Evolutionary conservation across 2,888 invertebrate species (phyloP).

Genomic region (Eristalis pertinax): DNA sequence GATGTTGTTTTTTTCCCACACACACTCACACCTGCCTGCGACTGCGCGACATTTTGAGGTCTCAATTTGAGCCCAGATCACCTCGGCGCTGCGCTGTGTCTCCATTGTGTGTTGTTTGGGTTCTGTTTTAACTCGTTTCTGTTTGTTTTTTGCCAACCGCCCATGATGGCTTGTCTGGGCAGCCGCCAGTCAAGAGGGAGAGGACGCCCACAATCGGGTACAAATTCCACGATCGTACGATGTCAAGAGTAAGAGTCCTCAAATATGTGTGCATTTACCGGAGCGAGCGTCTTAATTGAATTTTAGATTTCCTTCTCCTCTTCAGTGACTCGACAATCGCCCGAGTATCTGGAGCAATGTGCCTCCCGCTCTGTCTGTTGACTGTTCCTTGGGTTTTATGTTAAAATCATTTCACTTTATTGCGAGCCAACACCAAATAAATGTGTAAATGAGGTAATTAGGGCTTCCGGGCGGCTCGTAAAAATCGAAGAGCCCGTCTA

Average conservation of each 20-base stretch:
- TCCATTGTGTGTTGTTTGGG: neutral
- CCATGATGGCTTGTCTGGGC: slow-evolving; percentile 25
- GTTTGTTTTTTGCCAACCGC: slow-evolving; percentile 34
- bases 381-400: slow-evolving; percentile 15
- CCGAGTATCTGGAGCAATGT: slow-evolving; percentile 39
- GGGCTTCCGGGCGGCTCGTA: slow-evolving; percentile 77
- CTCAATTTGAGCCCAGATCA: slow-evolving; percentile 42
- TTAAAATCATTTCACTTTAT: slow-evolving; percentile 63
- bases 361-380: slow-evolving; percentile 26
- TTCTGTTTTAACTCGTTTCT: too few relatives aligned
- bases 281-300: slow-evolving; percentile 57
- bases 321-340: neutral
- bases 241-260: slow-evolving; percentile 13
- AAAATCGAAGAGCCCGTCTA: slow-evolving; percentile 41
- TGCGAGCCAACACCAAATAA: slow-evolving; percentile 73
- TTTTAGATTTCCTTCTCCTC: slow-evolving; percentile 29
- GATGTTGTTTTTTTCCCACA: slow-evolving; percentile 23
- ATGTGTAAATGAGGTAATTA: slow-evolving; percentile 80
- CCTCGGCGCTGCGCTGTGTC: slow-evolving; percentile 6
- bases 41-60: slow-evolving; percentile 63
- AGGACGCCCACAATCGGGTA: slow-evolving; percentile 50
- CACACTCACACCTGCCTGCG: slow-evolving; percentile 40
- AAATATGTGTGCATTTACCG: slow-evolving; percentile 29
- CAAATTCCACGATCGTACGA: slow-evolving; percentile 35
- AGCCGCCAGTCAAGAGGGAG: neutral